Conservation (phyloP, 92 coral and sea anemone species). For the Micromussa lordhowensis region DNA sequence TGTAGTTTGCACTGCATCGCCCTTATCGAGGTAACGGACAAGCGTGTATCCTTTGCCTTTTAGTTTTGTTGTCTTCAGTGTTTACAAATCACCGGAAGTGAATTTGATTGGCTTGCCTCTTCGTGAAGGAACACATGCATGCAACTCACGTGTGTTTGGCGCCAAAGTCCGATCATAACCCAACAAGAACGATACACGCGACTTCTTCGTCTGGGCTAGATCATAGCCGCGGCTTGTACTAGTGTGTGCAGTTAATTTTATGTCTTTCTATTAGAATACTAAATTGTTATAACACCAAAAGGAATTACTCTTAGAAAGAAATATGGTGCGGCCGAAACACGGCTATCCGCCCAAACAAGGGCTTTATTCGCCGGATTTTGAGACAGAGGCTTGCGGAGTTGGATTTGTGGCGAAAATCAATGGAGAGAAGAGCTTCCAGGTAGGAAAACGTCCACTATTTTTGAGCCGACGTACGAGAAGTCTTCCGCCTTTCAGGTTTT, state of each 20-base stretch:
- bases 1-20: background rate
- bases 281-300: background rate
- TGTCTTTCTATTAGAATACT: background rate
- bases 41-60: too few relatives aligned
- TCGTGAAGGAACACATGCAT: background rate
- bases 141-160: slow-evolving; percentile 23
- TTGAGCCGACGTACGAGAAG: background rate
- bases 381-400: slow-evolving; percentile 93
- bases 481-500: background rate
- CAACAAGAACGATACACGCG: background rate
- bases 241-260: slow-evolving; percentile 4
- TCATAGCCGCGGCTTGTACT: background rate
- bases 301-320: background rate
- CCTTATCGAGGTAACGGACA: too few relatives aligned
- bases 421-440: slow-evolving; percentile 87
- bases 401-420: slow-evolving; percentile 95
- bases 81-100: background rate
- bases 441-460: background rate
- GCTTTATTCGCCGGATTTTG: slow-evolving; percentile 88
- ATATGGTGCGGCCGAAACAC: slow-evolving; percentile 75
- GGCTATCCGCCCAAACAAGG: slow-evolving; percentile 89
- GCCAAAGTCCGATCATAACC: slow-evolving; percentile 23
- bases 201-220: background rate
- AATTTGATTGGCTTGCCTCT: slow-evolving; percentile 5
- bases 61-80: background rate